Base-by-base conservation (phyloP, 2,888 invertebrate genomes). In the Hedychridium roseum region DNA sequence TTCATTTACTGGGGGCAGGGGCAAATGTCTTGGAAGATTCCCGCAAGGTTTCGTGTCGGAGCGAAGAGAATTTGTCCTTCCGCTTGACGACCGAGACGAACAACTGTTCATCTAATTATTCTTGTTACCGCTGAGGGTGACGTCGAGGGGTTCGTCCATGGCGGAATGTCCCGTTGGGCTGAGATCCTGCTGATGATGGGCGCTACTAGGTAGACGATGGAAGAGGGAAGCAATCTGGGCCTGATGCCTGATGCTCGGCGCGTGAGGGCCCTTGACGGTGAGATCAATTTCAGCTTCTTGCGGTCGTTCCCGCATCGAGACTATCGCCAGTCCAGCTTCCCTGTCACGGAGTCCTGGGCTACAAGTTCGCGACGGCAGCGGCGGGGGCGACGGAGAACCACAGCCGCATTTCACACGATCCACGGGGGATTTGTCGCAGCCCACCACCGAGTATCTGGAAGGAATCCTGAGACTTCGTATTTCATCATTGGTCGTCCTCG, bases 221-320 rank as follows among this genome's bases (percentile, higher is more conserved):
- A 71, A 74, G 7, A 74, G 65, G 26, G 67, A 61, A 15, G 68
- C 56, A 37, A 70, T 61, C 50, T 65, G 70, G 4, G 66, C 52
- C 31, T 71, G 66, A 16, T 17, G 15, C 16, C 6, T n/a, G n/a
- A n/a, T 4, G 6, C 59, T 54, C n/a, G 45, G 9, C 47, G 67
- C 41, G 35, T 56, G 65, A 1, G 70, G 70, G 5, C 72, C 68
- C 44, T 78, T 77, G 40, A 78, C 66, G 9, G 78, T 78, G 17
- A 78, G 64, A 54, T 78, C 78, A 59, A 78, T 78, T 39, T 78
- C 78, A 2, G 76, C 65, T 48, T 77, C 78, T 52, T 78, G 78
- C 11, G 76, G 67, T 34, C 64, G 52, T 32, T 68, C 62, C 35
- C 63, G 45, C 4, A n/a, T n/a, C n/a, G n/a, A n/a, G n/a, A n/a